Base-by-base conservation (phyloP, 1,140 invertebrate genomes). In the Meloidogyne hapla region DNA sequence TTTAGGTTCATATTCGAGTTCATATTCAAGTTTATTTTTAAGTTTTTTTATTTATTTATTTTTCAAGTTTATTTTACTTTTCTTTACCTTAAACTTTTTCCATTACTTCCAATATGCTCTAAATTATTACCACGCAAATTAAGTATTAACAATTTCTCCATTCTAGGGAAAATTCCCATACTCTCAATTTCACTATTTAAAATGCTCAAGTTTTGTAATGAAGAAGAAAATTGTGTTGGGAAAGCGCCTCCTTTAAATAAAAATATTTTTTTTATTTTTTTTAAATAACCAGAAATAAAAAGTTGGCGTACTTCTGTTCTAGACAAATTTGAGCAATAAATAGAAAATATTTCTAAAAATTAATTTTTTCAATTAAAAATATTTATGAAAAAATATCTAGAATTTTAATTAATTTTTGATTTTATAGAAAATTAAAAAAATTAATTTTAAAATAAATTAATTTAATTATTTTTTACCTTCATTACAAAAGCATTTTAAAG, bases 141-240 rank as follows among this genome's bases (percentile, higher is more conserved):
- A 61, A 73, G 56, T 12, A 61, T 1, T 64, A 73, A 64, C 2
- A 73, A 40, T 21, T 38, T 26, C 25, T 73, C 71, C 71, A 73
- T 73, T 56, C n/a, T 61, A 21, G 71, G 71, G 2, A 73, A 63
- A 56, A 61, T 63, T 61, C 56, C 71, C 71, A 73, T 25, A 64
- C 18, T 28, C 28, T 73, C 45, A 61, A 73, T 18, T 63, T 73
- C 40, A 38, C 71, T 73, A 4, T 64, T 23, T 21, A 73, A 21
- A 33, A 73, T 73, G 56, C 71, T 73, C 25, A 73, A 38, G 40
- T 73, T 73, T 38, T 38, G 56, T 21, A 73, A 40, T 18, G 18
- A 28, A 61, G 71, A 25, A n/a, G 71, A 40, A 64, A 73, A 56
- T 63, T 70, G 69, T 21, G 45, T 45, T 26, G 69, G 61, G 69